Base-by-base conservation (phyloP, 2,888 invertebrate species). In the Eurytoma adleriae region DNA sequence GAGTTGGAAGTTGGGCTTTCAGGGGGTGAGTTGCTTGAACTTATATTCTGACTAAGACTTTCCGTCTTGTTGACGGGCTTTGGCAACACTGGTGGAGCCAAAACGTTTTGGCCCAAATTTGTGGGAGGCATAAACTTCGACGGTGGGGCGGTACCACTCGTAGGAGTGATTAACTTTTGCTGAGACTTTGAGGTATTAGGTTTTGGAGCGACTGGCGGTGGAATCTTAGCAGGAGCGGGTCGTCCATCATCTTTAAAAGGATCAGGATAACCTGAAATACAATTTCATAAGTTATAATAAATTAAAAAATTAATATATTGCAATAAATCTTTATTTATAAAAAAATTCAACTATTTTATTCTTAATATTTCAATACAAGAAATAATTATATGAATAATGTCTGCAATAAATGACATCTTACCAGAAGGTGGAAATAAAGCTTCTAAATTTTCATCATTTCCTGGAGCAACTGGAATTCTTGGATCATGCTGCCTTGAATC, bases 391-490 rank as follows among this genome's bases (percentile, higher is more conserved):
- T 3, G 14, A 52, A 40, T 59, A 68, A 30, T 18, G n/a, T 18
- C 61, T 27, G 1, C 24, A 27, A 13, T 7, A 48, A 59, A 61
- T 40, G 24, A 68, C 14, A 71, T 80, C 79, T 87, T 86, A 92
- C 92, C 91, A 84, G 94, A 92, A 82, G 93, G 92, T 86, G 94
- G 94, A 87, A 95, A 95, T 70, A 95, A 91, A 83, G 92, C 93
- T 85, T 94, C 94, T 83, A 94, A 89, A 83, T 92, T 91, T 75
- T 92, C 91, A 59, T 91, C 91, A 16, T 82, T 84, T 50, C 85
- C 84, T 16, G 83, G 82, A 16, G 82, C 69, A 50, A 83, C 80
- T 2, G 83, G 67, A 13, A 85, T 67, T 81, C 78, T 84, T 7
- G 80, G 59, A 61, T 87, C 87, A 14, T 85, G 85, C 30, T 85